Percentiles rank a stretch among this genome's conserved stretches.
Conservation (phyloP, 2,888 invertebrate genomes). For the Gortyna flavago region DNA sequence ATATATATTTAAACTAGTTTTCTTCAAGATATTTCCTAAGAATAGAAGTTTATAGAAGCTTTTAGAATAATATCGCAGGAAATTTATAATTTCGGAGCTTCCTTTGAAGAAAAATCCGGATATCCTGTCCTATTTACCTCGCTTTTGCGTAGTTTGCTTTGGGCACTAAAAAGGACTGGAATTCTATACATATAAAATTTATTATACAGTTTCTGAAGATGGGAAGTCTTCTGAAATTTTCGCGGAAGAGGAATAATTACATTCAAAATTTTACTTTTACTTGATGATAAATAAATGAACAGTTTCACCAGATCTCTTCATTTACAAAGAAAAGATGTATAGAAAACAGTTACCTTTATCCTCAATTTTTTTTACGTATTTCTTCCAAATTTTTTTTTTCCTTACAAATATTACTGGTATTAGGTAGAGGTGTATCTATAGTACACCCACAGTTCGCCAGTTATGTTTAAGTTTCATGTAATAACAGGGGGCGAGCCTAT, state of each 20-base stretch:
- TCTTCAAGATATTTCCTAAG: neutral
- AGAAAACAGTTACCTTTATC: too few species aligned
- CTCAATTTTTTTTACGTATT: neutral
- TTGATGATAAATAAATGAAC: neutral
- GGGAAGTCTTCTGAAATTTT: neutral
- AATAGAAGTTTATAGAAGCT: slow-evolving; percentile 14
- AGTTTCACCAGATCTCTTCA: neutral
- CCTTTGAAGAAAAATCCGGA: slow-evolving; percentile 34
- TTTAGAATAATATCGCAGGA: slow-evolving; percentile 21
- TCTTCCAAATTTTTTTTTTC: neutral
- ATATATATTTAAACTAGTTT: neutral
- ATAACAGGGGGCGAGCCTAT: too few species aligned
- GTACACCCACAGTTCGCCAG: neutral
- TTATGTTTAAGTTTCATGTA: neutral
- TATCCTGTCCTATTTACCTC: slow-evolving; percentile 40
- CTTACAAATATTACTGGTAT: neutral
- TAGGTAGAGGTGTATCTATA: neutral
- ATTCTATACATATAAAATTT: neutral
- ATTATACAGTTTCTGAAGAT: neutral
- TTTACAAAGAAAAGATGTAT: neutral
- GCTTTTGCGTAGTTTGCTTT: slow-evolving; percentile 20
- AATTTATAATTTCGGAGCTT: slow-evolving; percentile 26
- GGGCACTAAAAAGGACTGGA: neutral
- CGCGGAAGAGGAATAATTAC: neutral
- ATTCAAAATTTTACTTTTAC: neutral